Conservation (phyloP, 2,888 invertebrate genomes). For the Girardia tigrina region DNA sequence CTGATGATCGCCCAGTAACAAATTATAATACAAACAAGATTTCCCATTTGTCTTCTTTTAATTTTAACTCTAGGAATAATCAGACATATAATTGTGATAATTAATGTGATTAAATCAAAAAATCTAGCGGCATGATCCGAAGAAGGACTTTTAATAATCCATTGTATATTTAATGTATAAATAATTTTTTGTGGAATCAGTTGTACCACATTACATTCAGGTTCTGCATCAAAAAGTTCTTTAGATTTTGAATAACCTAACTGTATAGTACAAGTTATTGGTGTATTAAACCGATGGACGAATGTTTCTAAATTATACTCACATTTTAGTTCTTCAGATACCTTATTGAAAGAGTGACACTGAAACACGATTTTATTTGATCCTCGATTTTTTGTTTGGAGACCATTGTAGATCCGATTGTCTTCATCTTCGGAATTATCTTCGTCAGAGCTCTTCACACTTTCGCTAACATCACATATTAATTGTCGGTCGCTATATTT, state of each 20-base stretch:
- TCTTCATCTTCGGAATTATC: neutral
- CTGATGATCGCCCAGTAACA: neutral
- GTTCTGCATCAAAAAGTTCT: neutral
- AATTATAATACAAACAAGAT: neutral
- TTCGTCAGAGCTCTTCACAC: neutral
- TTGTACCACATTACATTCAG: neutral
- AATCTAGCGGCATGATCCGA: neutral
- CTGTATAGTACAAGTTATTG: neutral
- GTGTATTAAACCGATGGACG: neutral
- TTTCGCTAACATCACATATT: conserved; percentile 15
- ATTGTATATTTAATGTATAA: neutral
- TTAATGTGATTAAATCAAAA: neutral
- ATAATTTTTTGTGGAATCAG: neutral
- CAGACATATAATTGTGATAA: neutral
- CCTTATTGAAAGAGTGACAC: neutral
- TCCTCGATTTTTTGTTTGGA: neutral
- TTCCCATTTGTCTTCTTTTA: neutral
- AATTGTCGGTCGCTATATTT: neutral
- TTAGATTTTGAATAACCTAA: neutral
- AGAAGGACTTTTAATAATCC: neutral
- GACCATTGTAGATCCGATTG: neutral
- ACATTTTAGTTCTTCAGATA: neutral
- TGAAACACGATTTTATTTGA: neutral
- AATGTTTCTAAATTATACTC: conserved; percentile 3
- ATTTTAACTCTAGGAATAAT: neutral